A percentile compares a stretch with the other conserved stretches of the same genome.
Evolutionary conservation across 2,113 vertebrate species (phyloP).

Genomic region (Forbesichthys agassizii): DNA sequence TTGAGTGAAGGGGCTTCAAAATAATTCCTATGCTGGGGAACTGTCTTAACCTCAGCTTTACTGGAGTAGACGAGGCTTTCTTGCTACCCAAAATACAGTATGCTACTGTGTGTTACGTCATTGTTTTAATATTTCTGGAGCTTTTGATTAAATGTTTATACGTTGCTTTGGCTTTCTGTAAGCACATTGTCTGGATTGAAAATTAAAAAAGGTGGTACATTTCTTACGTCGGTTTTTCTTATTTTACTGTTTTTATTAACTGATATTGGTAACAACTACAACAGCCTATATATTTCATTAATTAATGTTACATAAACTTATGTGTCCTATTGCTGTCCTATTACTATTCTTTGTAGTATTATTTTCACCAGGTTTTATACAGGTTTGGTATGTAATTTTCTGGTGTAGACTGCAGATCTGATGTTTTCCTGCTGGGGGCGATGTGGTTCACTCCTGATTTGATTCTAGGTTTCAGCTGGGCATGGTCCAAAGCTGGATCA

Average conservation of each 20-base stretch:
- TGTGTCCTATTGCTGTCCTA: no score
- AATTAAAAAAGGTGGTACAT: slow-evolving; percentile 78
- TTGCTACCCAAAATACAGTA: slow-evolving; percentile 13
- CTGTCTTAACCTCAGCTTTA: slow-evolving; percentile 19
- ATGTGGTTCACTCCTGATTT: slow-evolving; percentile 30
- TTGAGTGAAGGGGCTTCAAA: slow-evolving; percentile 38
- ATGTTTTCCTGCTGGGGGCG: slow-evolving; percentile 32
- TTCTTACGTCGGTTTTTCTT: slow-evolving; percentile 49
- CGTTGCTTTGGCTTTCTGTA: slow-evolving; percentile 58
- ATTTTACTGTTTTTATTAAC: not conserved
- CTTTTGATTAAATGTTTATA: slow-evolving; percentile 50
- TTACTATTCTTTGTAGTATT: no score
- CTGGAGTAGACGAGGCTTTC: slow-evolving; percentile 29
- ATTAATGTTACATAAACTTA: no score
- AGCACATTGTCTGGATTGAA: slow-evolving; percentile 59
- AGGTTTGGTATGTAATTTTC: no score
- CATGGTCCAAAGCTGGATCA: slow-evolving; percentile 64
- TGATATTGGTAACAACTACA: not conserved
- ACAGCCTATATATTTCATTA: no score
- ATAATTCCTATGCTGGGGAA: not conserved
- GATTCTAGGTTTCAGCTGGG: slow-evolving; percentile 44
- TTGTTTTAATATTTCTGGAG: slow-evolving; percentile 43
- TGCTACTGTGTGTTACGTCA: slow-evolving; percentile 50
- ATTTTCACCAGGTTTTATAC: no score
- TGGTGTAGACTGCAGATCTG: slow-evolving; percentile 9